Base-by-base conservation (phyloP, 2,113 vertebrate species). In the Galbula dea region DNA sequence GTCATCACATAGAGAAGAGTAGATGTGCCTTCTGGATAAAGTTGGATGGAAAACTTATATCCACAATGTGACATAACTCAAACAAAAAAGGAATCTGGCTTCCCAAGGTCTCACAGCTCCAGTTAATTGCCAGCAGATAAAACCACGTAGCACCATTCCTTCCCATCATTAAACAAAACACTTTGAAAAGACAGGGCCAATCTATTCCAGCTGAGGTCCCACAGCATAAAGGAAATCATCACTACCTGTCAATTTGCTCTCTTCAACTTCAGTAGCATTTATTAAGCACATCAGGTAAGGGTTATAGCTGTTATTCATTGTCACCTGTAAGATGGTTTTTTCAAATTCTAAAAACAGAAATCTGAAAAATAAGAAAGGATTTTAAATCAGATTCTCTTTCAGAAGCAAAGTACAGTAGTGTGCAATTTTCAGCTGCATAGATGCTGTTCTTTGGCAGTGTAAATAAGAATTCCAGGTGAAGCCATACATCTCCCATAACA, bases 301-400 rank as follows among this genome's bases (percentile, higher is more conserved):
- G 90, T 67, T 73, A 54, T 96, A 97, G 83, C 94, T 97, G 93
- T 88, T 96, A 83, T 96, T 88, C 1, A 49, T 74, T 88, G 97
- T 96, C 72, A 97, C 66, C 79, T 96, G 93, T 89, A 97, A 91
- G 89, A 98, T 39, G 62, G 87, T 85, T 32, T 97, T 97, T 95
- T 97, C 95, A 91, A 98, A 98, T 96, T 98, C 97, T 82, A 96
- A 93, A 90, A 97, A 94, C 39, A 98, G 85, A 68, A 98, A 97
- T 82, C 98, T 98, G 83, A n/a, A 95, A 93, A 96, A 96, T 79
- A 90, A 94, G 71, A 91, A 29, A 65, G 72, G 52, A 89, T 80
- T 93, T 94, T 26, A 79, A 58, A 86, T 86, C 45, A 72, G 83
- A 54, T 85, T 43, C 66, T 55, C 52, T 41, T 86, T 86, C 88